Conservation (phyloP, 1,140 invertebrate species). For the Battus philenor region DNA sequence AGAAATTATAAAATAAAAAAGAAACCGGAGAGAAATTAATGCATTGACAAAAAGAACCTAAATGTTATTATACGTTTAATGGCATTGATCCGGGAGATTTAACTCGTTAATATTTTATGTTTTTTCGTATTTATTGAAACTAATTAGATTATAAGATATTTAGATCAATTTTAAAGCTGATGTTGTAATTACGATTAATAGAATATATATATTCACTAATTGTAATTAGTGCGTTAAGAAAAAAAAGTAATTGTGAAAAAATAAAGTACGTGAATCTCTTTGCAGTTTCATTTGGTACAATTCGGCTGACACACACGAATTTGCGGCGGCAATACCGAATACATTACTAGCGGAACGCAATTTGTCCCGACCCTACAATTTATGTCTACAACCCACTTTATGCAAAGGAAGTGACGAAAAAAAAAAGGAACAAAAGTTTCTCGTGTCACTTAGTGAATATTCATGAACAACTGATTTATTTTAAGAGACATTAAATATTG, state of each 20-base stretch:
- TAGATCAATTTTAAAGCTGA: too few species aligned
- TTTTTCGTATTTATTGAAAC: too few species aligned
- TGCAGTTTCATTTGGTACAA: slow-evolving; percentile 56
- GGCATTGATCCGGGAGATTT: too few species aligned
- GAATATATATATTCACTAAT: too few species aligned
- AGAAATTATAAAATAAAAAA: too few species aligned
- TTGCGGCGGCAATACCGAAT: slow-evolving; percentile 30
- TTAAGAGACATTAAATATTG: slow-evolving; percentile 19
- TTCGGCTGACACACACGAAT: slow-evolving; percentile 40
- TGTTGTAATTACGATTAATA: too few species aligned
- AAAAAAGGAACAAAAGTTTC: slow-evolving; percentile 36
- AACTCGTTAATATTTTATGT: too few species aligned
- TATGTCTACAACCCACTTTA: slow-evolving; percentile 50
- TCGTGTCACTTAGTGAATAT: slow-evolving; percentile 38
- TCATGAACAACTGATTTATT: slow-evolving; percentile 27
- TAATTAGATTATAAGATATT: too few species aligned
- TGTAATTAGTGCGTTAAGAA: too few species aligned
- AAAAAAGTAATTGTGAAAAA: slow-evolving; percentile 41
- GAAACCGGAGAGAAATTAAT: too few species aligned
- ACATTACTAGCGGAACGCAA: slow-evolving; percentile 44
- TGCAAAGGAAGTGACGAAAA: slow-evolving; percentile 48
- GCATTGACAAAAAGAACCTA: too few species aligned
- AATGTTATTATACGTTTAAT: too few species aligned
- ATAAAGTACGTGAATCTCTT: slow-evolving; percentile 39
- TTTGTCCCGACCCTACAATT: slow-evolving; percentile 57